Base-by-base conservation (phyloP, 1,140 invertebrate species). In the Drosophila saltans region DNA sequence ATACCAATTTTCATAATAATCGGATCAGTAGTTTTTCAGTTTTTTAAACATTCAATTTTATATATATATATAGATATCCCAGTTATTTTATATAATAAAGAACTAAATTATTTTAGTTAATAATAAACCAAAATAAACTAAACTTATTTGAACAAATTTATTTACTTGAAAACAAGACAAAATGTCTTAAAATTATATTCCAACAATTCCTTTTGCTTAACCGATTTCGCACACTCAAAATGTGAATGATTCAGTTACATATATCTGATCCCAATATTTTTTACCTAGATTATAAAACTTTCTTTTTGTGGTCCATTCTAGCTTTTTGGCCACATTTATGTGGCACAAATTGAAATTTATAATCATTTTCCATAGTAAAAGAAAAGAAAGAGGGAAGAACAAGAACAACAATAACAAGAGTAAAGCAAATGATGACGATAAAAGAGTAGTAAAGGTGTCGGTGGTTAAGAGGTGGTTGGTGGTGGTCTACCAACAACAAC, bases 261-360 rank as follows among this genome's bases (percentile, higher is more conserved):
- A 2, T n/a, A 48, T 3, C 21, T 48, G 2, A 9, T 24, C 7
- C n/a, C 45, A 8, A 8, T 24, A 1, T 0, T 52, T 21, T 52
- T 8, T 8, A 26, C 21, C 45, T 52, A 52, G 45, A 26, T 3
- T 52, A 26, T 52, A 26, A 26, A 52, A 48, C 16, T 48, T 48
- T 16, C 16, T 16, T 16, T 16, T 48, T 48, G 45, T 48, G 45
- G 45, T 9, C 52, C 43, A 70, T 60, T 71, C 41, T 60, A 39
- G 5, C 21, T 55, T 52, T 52, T 40, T 21, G 21, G 45, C 16
- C 45, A 21, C 56, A 55, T 60, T 85, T 75, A 70, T 69, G 45
- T 48, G 40, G 59, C 71, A 78, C 70, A 88, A 83, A 88, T 88
- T 83, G 68, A 80, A 88, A 69, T 83, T 77, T 83, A 72, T 82